Evolutionary conservation across 2,113 vertebrate species (phyloP), one percentile per base, ranked within the genome.

Genomic region (Castor canadensis): DNA sequence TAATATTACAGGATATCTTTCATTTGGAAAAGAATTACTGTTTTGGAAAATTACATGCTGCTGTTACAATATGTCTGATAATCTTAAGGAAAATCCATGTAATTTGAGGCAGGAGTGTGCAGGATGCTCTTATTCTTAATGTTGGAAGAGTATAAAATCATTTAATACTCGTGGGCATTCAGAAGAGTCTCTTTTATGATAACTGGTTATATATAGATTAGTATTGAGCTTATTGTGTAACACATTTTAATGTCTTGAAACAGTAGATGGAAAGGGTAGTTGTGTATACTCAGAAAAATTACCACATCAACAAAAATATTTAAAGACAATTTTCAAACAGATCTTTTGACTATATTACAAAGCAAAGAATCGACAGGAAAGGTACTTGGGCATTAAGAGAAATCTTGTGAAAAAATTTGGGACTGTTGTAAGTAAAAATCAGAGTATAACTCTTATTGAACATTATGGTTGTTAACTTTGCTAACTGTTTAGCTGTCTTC

Each of bases 1-100:
- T 98, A 96, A 98, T 97, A 98, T 97, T 98, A 97, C 86, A 98
- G 96, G 96, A 95, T 98, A 96, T 76, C 95, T 98, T 98, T 98
- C 97, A 98, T 77, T 96, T 97, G 97, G 97, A 98, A 98, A 97
- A 97, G 97, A 98, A 98, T 97, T 96, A 96, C 92, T 96, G 81
- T 98, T 77, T 87, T 97, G 69, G 97, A 97, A 98, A 98, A 98
- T 98, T 98, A 97, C 83, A 98, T 98, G 84, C 93, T 98, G 95
- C 87, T 98, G 76, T 97, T 98, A 97, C 79, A 97, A 11, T 90
- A 60, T 97, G 20, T 98, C 97, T 96, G 94, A 95, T 97, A 97
- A 98, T 98, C 95, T 97, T 98, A 96, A 96, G 97, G 93, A 93
- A 98, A 98, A 97, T 97, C 75, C 24, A 40, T 97, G 91, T 98